Percentiles rank a stretch among this genome's conserved stretches.
Conservation (phyloP, 2,113 vertebrate genomes). For the Columba janthina region DNA sequence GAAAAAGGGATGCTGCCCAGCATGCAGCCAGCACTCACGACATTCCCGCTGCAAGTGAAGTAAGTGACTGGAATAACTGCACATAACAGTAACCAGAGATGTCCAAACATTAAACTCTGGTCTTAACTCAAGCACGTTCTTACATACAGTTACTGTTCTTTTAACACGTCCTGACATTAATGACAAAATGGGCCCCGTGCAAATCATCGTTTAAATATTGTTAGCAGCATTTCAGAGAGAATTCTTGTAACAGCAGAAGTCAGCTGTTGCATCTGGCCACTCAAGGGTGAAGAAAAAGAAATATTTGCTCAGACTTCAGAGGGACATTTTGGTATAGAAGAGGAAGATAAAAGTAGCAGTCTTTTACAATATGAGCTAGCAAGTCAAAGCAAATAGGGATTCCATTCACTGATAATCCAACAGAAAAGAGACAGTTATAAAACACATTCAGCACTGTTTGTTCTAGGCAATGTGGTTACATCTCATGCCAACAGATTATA, state of each 20-base stretch:
- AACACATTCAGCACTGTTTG: neutral
- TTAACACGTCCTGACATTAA: neutral
- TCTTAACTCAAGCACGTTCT: neutral
- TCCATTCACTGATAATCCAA: neutral
- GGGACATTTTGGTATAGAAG: slow-evolving; percentile 10
- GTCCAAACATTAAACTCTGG: neutral
- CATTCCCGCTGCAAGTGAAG: neutral
- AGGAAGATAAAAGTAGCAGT: slow-evolving; percentile 44
- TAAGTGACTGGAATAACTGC: neutral
- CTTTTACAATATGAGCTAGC: slow-evolving; percentile 12
- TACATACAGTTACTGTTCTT: neutral
- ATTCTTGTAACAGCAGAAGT: slow-evolving; percentile 6
- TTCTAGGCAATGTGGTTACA: neutral
- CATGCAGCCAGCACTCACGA: neutral
- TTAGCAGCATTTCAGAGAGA: slow-evolving; percentile 11
- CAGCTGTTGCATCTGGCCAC: neutral
- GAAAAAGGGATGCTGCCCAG: neutral
- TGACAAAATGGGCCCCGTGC: neutral
- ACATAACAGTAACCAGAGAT: neutral
- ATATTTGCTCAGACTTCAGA: slow-evolving; percentile 50
- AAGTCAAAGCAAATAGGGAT: slow-evolving; percentile 39
- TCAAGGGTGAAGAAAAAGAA: slow-evolving; percentile 24
- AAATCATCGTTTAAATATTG: neutral
- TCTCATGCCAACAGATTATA: neutral
- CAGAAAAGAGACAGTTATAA: neutral